Conservation (phyloP, 2,888 invertebrate genomes). For the Aphidius colemani region DNA sequence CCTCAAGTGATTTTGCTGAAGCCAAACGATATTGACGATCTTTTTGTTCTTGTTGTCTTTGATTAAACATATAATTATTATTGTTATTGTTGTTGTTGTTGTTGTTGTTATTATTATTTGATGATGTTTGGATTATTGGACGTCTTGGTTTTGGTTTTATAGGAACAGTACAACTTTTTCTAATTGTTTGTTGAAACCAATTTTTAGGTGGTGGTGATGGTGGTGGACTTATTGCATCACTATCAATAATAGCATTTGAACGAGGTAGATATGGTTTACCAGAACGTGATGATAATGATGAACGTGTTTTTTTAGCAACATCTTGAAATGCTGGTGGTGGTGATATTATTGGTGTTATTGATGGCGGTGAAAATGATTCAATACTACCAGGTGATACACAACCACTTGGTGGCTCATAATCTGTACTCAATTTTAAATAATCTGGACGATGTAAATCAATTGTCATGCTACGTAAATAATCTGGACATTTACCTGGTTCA, state of each 20-base stretch:
- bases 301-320: slow-evolving; percentile 47
- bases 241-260: slow-evolving; percentile 64
- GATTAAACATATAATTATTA: slow-evolving; percentile 21
- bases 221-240: slow-evolving; percentile 63
- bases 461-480: slow-evolving; percentile 40
- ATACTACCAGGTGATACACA: slow-evolving; percentile 57
- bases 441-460: slow-evolving; percentile 51
- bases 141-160: slow-evolving; percentile 42
- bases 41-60: slow-evolving; percentile 34
- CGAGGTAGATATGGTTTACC: slow-evolving; percentile 61
- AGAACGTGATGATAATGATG: slow-evolving; percentile 50
- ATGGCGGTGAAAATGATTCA: slow-evolving; percentile 65
- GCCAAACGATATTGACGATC: slow-evolving; percentile 55
- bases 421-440: slow-evolving; percentile 52
- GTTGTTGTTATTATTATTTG: slow-evolving; percentile 27
- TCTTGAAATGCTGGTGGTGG: slow-evolving; percentile 75
- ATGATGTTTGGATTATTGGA: slow-evolving; percentile 23
- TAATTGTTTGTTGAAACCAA: slow-evolving; percentile 48
- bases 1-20: slow-evolving; percentile 65
- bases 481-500: slow-evolving; percentile 52
- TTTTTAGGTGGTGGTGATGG: slow-evolving; percentile 59
- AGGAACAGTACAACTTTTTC: slow-evolving; percentile 41
- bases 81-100: slow-evolving; percentile 33
- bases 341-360: slow-evolving; percentile 72
- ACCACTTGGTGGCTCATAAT: slow-evolving; percentile 51